Base-by-base conservation (phyloP, 2,113 vertebrate genomes). In the Nannospalax galili region DNA sequence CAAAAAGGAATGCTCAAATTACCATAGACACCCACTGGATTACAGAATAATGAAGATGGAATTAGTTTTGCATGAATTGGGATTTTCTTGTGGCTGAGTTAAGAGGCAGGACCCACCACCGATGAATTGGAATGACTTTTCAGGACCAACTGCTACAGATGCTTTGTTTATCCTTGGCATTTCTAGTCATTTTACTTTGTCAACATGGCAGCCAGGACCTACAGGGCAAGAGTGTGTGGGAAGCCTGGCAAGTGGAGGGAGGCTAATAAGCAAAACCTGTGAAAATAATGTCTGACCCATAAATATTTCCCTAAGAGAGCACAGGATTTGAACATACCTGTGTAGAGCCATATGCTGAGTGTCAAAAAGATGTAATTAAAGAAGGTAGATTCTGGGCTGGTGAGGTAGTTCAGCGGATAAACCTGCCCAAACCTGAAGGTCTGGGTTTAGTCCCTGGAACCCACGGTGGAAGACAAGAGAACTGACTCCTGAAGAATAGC, bases 21-120 rank as follows among this genome's bases (percentile, higher is more conserved):
- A 75, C 91, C 72, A 67, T 0, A 73, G 74, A 86, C 88, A 92
- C 48, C 78, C 80, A 42, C 70, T n/a, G 37, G 69, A 84, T 48
- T 88, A 32, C 3, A 4, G 74, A 72, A 37, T 96, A 93, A 95
- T 93, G 91, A 89, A 92, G 90, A 91, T 45, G 10, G 90, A 87
- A 88, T 96, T 89, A 52, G 58, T 93, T 95, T 87, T 84, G 86
- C 95, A 80, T 92, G 95, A 93, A 77, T 42, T 92, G 82, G 95
- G 91, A 93, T 94, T 93, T 96, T 88, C 77, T 74, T 56, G 37
- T 70, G 65, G 89, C 91, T 82, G 84, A 93, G 79, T 93, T 92
- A 94, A 94, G 73, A 93, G 73, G 94, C 85, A 58, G 67, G 78
- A 69, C 88, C 95, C n/a, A 40, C 78, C 45, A 32, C 22, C 58